phyloP scores from a whole-genome alignment of 2,797 vertebrate species.

The Vipera latastei region DNA sequence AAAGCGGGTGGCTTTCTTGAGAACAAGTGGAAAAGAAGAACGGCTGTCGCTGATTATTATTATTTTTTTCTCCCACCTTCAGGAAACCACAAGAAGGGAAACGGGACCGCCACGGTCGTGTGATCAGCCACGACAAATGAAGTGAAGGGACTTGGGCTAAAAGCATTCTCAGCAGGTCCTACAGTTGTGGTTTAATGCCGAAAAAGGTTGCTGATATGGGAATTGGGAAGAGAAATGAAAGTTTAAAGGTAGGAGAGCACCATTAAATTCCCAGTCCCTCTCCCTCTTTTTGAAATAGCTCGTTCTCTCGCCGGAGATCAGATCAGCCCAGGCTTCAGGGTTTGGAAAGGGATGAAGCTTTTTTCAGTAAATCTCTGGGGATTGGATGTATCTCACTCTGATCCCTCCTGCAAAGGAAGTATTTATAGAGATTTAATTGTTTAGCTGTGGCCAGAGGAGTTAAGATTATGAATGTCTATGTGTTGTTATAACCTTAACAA shows the following conservation, averaged over 20 bases:
- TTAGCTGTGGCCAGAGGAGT: background rate
- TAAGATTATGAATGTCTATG: background rate
- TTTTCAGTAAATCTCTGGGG: background rate
- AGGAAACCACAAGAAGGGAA: background rate
- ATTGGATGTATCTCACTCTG: background rate
- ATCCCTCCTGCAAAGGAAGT: background rate
- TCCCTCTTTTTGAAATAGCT: background rate
- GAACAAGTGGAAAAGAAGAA: too few species aligned
- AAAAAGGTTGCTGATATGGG: too few species aligned
- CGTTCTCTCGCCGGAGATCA: background rate
- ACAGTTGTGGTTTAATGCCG: too few species aligned
- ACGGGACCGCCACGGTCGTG: rapidly evolving
- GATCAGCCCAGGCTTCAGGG: background rate
- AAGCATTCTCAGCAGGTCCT: too few species aligned
- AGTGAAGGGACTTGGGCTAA: background rate
- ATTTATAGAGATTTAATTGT: background rate
- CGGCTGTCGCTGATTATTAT: too few species aligned
- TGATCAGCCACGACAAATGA: too few species aligned
- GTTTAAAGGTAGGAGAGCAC: background rate
- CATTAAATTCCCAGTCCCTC: background rate
- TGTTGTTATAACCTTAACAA: background rate
- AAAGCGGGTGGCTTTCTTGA: too few species aligned
- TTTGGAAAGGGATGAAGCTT: background rate
- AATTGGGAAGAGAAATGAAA: background rate
- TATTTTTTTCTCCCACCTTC: too few species aligned